Conservation (phyloP, 2,797 vertebrate genomes). For the Botia kubotai region DNA sequence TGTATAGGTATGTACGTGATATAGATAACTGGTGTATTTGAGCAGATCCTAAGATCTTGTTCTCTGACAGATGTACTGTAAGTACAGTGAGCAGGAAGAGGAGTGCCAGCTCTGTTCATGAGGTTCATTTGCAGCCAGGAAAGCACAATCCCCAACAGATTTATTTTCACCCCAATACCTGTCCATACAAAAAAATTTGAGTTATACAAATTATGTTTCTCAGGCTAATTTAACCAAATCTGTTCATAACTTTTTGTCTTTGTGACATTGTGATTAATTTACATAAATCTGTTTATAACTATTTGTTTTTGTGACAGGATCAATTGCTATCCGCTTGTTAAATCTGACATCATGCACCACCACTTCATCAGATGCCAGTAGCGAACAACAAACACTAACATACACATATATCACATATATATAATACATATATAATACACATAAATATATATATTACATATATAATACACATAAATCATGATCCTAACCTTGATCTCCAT, state of each 20-base stretch:
- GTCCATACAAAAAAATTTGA: not conserved
- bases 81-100: not conserved
- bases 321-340: too few species aligned
- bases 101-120: conserved; percentile 64
- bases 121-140: conserved; percentile 39
- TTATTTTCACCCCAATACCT: conserved; percentile 65
- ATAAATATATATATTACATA: too few species aligned
- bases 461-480: too few species aligned
- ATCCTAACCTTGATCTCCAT: too few species aligned
- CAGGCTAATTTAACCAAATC: too few species aligned
- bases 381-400: too few species aligned
- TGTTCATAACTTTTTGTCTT: not conserved
- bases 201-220: not conserved
- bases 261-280: not conserved
- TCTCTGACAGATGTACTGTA: conserved; percentile 76
- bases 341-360: too few species aligned
- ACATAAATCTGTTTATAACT: too few species aligned
- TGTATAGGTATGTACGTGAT: not conserved
- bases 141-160: conserved; percentile 54
- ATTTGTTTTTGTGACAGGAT: too few species aligned
- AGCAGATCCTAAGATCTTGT: conserved; percentile 2
- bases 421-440: too few species aligned
- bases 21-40: not conserved
- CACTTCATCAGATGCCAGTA: too few species aligned
- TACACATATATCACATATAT: too few species aligned